Evolutionary conservation across 2,113 vertebrate genomes (phyloP), one percentile per base, ranked within the genome.

Genomic region (Aleadryas rufinucha): DNA sequence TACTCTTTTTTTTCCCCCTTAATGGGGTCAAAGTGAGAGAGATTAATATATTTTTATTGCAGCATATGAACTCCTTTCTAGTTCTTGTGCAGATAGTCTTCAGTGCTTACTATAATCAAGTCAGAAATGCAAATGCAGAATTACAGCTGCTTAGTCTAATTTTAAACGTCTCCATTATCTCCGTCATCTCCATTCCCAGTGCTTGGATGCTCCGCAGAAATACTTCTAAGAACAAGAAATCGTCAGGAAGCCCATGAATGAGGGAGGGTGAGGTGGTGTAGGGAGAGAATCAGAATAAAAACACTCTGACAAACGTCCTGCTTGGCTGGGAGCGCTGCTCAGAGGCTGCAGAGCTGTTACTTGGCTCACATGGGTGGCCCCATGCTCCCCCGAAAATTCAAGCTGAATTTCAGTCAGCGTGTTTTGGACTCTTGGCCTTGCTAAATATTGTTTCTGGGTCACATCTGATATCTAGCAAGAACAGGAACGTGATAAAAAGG

Each of bases 71-170:
- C 41, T 88, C 63, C 21, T 83, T 87, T 41, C 78, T 83, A 37
- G 10, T 88, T 77, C 85, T 83, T 42, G 57, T 30, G 84, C 78
- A 80, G 68, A 83, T 56, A 79, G 65, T 94, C 78, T 63, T 79
- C 82, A 90, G 63, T 83, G 82, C 90, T 88, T 93, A 90, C 94
- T 97, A 95, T 93, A 95, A 97, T 97, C 75, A 93, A 94, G 94
- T 83, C 92, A 86, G 88, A 88, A 92, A 95, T 92, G 94, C 88
- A 96, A 97, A 97, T 97, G 44, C 85, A 37, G 88, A 86, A 86
- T 94, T 94, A 90, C 95, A 96, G 94, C 96, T 97, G 94, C 96
- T 90, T 66, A 54, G 85, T 77, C 95, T 97, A 96, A 96, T 97
- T 97, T 96, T 95, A 95, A 96, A 87, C 6, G 1, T 90, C 49